phyloP scores from a whole-genome alignment of 1,140 invertebrate genomes.

The Drosophila pseudoananassae region DNA sequence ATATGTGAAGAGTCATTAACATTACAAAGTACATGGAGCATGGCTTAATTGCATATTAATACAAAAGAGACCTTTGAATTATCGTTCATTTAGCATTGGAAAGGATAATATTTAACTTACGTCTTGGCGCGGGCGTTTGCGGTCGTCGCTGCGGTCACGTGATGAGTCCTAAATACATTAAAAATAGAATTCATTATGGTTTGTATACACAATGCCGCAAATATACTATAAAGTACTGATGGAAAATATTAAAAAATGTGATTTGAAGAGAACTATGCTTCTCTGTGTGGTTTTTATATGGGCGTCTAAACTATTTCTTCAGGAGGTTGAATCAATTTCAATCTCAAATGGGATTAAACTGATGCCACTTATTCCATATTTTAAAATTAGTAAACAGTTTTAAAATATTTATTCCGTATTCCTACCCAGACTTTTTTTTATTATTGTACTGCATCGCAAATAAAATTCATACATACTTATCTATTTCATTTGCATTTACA shows the following conservation, averaged over 20 bases:
- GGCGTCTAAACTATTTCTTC: no score
- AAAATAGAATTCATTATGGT: constrained; percentile 24
- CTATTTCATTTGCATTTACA: no score
- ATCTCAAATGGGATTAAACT: no score
- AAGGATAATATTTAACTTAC: constrained; percentile 65
- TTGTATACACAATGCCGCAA: background rate
- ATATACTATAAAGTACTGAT: constrained; percentile 13
- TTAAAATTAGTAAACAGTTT: no score
- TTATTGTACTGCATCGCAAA: no score
- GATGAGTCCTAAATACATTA: constrained; percentile 64
- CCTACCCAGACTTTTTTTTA: no score
- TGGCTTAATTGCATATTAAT: constrained; percentile 40
- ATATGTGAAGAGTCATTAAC: constrained; percentile 80
- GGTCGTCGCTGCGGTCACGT: constrained; percentile 73
- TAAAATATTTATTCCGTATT: no score
- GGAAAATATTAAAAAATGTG: background rate
- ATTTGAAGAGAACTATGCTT: background rate
- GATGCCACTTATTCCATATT: no score
- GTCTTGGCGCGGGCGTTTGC: constrained; percentile 74
- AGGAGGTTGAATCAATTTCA: no score
- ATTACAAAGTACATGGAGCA: constrained; percentile 61
- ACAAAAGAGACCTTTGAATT: constrained; percentile 31
- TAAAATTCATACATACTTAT: no score
- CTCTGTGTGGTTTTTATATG: no score
- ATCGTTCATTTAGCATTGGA: constrained; percentile 27